Base-by-base conservation (phyloP, 1,140 invertebrate species). In the Oncopodura yosiiana region DNA sequence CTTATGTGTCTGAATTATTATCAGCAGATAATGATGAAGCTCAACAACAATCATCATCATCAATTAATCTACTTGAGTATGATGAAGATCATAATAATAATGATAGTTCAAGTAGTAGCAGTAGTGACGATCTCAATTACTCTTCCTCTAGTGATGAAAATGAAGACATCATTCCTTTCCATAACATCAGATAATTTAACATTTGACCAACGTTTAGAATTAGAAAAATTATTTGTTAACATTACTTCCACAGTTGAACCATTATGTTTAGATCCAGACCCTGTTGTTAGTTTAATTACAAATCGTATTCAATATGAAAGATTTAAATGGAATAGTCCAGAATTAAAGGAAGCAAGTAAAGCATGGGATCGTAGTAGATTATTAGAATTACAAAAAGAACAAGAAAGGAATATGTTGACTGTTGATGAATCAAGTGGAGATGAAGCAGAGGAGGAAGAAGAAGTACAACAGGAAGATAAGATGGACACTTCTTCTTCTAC, bases 191-290 rank as follows among this genome's bases (percentile, higher is more conserved):
- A 46, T 16, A 38, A 50, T 34, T 32, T 60, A 11, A 50, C 34
- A 16, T 58, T 54, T 50, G 55, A 60, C 14, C 62, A 63, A 54
- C 43, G 58, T 11, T 32, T 58, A 16, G 58, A 61, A 18, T 38
- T 64, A 21, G 62, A 64, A 34, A 56, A 58, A 27, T 19, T 37
- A 24, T 21, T 64, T 29, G 29, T 64, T 3, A 58, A 59, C 37
- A 12, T 18, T 12, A n/a, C n/a, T n/a, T n/a, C n/a, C n/a, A 61
- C 62, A 11, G 23, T 52, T n/a, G 49, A 32, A 1, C 46, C 39
- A 46, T 18, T 64, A 14, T 64, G 62, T 36, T 36, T 64, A 11
- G 58, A 64, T 42, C 62, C 62, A 12, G 48, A 32, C 27, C 61
- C 56, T 11, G 6, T 26, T 0, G 62, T 64, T 26, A 43, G 49